phyloP scores from a whole-genome alignment of 2,113 vertebrate genomes.

The Protobothrops flavoviridis region DNA sequence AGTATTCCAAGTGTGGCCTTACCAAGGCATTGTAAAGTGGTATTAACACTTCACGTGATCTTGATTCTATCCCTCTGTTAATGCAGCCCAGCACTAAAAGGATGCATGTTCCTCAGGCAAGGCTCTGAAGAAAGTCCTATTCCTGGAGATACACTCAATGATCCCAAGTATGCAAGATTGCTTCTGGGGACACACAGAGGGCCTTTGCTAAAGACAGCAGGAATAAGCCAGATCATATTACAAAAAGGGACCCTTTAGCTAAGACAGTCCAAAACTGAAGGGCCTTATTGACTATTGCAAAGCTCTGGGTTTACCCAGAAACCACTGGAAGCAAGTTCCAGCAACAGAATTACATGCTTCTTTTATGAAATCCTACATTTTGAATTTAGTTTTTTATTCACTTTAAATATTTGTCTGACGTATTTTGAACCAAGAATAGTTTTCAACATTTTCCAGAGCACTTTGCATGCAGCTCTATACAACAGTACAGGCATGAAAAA shows the following conservation, averaged over 20 bases:
- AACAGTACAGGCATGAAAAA: neutral
- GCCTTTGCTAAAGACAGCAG: neutral
- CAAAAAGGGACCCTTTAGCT: neutral
- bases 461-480: neutral
- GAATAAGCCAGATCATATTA: no score
- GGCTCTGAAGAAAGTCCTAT: neutral
- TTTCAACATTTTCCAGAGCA: neutral
- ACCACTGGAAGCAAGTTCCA: neutral
- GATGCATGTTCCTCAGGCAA: neutral
- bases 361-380: neutral
- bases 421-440: neutral
- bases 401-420: neutral
- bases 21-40: no score
- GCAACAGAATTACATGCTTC: neutral
- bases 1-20: no score
- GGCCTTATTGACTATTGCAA: neutral
- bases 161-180: neutral
- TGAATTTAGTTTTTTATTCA: neutral
- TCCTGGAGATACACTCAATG: neutral
- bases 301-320: neutral
- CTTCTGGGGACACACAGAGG: neutral
- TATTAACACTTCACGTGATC: no score
- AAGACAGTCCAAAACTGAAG: neutral
- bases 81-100: neutral
- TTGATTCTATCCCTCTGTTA: no score